phyloP scores from a whole-genome alignment of 1,140 invertebrate species.

The Drosophila funebris region DNA sequence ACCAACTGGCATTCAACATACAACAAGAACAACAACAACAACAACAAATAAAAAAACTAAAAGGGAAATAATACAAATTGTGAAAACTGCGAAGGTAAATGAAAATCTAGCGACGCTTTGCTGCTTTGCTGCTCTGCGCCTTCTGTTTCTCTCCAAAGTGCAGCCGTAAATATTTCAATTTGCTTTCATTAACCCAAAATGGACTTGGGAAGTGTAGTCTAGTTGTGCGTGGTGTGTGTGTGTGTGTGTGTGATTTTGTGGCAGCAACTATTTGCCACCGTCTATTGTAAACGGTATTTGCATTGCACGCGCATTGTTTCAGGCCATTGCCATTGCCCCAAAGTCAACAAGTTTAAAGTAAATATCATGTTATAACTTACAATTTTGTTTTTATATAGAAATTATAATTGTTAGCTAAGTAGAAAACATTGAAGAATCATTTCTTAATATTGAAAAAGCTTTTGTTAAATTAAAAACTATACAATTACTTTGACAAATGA shows the following conservation, averaged over 20 bases:
- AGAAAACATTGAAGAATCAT: too few species aligned
- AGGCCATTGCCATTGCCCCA: background rate
- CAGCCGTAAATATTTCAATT: slow-evolving; percentile 77
- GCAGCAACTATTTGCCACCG: slow-evolving; percentile 28
- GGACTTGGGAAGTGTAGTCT: background rate
- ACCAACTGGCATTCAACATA: background rate
- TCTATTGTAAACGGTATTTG: slow-evolving; percentile 1
- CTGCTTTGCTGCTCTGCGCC: background rate
- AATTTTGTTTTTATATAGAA: too few species aligned
- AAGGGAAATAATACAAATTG: background rate
- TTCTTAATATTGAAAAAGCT: too few species aligned
- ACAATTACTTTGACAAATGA: too few species aligned
- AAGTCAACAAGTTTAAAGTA: background rate
- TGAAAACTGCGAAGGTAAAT: slow-evolving; percentile 33
- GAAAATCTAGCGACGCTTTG: slow-evolving; percentile 62
- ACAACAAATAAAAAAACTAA: background rate
- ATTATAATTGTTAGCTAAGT: too few species aligned
- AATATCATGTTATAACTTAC: slow-evolving; percentile 35
- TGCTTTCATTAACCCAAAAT: slow-evolving; percentile 64
- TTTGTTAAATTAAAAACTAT: too few species aligned
- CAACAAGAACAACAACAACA: background rate
- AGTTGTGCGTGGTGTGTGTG: background rate
- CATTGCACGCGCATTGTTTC: background rate
- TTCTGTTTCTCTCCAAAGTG: slow-evolving; percentile 55
- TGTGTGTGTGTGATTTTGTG: slow-evolving; percentile 2